Base-by-base conservation (phyloP, 2,888 invertebrate species). In the Schizotus pectinicornis region DNA sequence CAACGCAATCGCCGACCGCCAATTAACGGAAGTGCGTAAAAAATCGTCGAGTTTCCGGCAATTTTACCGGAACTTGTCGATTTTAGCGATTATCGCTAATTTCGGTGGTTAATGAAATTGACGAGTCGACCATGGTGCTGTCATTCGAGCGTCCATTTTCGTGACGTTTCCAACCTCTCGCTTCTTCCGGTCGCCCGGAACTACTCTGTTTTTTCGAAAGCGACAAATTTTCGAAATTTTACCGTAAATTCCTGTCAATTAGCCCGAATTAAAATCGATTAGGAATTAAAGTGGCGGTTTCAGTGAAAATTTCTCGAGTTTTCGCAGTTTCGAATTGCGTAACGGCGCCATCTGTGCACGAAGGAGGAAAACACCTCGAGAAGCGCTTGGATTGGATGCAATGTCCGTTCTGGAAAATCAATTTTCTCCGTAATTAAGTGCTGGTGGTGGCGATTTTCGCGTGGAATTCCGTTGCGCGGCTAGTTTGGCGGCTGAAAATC, bases 181-280 rank as follows among this genome's bases (percentile, higher is more conserved):
- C 46, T 65, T 61, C 67, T 73, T 71, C 72, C 73, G 71, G 70
- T 59, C 31, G 49, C 63, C 67, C 68, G 72, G 72, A 72, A 70
- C n/a, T n/a, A 56, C 64, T 35, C 38, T 8, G 48, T 55, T 49
- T 61, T 67, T 63, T 56, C 31, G 56, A 65, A 69, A 65, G 42
- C 35, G 47, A 46, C 42, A 53, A 47, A 60, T 53, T 49, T 39
- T 36, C 7, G 7, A 37, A 43, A 34, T 38, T 43, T 43, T n/a
- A 11, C 14, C 11, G 41, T 7, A 22, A 41, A 41, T 41, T 8
- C 9, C 7, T 6, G 0, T 7, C 9, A 13, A 9, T 41, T 41
- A 11, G 9, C 30, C 5, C 8, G 3, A 41, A 41, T 30, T 8
- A 13, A 39, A 39, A 22, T 12, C 13, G 3, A 39, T 12, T 39